Conservation (phyloP, 2,797 vertebrate genomes). For the Sarcophilus harrisii region DNA sequence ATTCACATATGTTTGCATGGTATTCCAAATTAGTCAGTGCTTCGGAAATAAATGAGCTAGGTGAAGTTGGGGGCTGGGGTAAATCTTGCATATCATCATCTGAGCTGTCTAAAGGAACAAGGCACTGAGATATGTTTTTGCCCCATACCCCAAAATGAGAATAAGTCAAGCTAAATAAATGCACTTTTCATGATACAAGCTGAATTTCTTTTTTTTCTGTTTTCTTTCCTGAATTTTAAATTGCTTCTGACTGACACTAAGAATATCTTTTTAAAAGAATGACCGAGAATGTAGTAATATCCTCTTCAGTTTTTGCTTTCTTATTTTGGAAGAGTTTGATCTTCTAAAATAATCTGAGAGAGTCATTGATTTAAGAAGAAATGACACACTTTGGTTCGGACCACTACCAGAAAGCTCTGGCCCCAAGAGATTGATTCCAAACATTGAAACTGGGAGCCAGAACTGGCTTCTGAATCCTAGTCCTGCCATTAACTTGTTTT, state of each 20-base stretch:
- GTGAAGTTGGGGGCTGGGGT: slow-evolving; percentile 37
- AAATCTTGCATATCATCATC: slow-evolving; percentile 74
- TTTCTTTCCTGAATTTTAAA: slow-evolving; percentile 14
- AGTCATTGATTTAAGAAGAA: slow-evolving; percentile 41
- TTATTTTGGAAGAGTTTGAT: background rate
- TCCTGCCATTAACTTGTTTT: background rate
- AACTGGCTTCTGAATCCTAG: background rate
- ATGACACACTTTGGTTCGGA: background rate
- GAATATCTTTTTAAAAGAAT: slow-evolving; percentile 1
- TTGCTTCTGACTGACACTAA: background rate
- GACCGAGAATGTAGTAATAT: background rate
- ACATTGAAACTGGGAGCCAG: background rate
- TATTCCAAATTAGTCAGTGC: slow-evolving; percentile 74
- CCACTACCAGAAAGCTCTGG: background rate
- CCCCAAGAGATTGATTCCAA: slow-evolving; percentile 26
- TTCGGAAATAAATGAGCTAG: slow-evolving; percentile 74
- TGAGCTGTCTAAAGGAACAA: slow-evolving; percentile 61
- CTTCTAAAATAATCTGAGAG: slow-evolving; percentile 23
- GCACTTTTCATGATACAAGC: background rate
- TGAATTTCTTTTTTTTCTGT: background rate
- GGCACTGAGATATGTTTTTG: slow-evolving; percentile 50
- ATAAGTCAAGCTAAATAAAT: slow-evolving; percentile 6
- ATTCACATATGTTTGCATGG: slow-evolving; percentile 70
- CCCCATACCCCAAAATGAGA: slow-evolving; percentile 53
- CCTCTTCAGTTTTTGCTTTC: slow-evolving; percentile 17